Conservation (phyloP, 2,888 invertebrate species). For the Eumacrocentrus americanus region DNA sequence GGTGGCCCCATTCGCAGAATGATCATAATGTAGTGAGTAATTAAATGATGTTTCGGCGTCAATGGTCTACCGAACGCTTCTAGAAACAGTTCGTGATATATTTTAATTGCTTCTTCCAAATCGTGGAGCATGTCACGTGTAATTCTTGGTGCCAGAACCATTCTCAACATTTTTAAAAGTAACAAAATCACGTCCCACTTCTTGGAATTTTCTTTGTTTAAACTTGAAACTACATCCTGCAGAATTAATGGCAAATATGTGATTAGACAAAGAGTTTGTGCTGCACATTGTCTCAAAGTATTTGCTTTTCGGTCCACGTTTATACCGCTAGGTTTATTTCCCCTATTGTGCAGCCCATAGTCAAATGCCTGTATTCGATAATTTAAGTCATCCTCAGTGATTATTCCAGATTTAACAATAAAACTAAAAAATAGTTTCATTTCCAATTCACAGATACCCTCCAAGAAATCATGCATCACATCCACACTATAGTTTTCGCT, state of each 20-base stretch:
- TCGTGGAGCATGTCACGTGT: conserved; percentile 21
- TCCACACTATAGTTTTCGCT: conserved; percentile 29
- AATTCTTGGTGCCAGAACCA: conserved; percentile 28
- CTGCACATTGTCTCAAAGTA: conserved; percentile 28
- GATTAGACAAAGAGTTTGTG: conserved; percentile 26
- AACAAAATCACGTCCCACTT: conserved; percentile 28
- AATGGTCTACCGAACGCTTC: no score
- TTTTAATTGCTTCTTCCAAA: conserved; percentile 8
- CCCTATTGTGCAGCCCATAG: conserved; percentile 24
- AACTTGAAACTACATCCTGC: conserved; percentile 17
- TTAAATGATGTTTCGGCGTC: conserved; percentile 32
- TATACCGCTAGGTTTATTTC: no score
- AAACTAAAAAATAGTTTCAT: conserved; percentile 31
- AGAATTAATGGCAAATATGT: conserved; percentile 26
- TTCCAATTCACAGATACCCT: conserved; percentile 31
- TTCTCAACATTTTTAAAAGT: conserved; percentile 30
- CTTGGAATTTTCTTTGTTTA: not conserved
- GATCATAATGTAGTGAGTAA: conserved; percentile 26
- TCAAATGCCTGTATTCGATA: conserved; percentile 26
- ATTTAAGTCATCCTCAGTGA: conserved; percentile 21
- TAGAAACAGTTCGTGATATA: no score
- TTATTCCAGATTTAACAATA: conserved; percentile 15
- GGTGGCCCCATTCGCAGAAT: conserved; percentile 27
- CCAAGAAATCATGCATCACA: conserved; percentile 34
- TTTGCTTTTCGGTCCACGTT: conserved; percentile 22